Evolutionary conservation across 2,888 invertebrate genomes (phyloP).

Genomic region (Xanthostigma xanthostigma): DNA sequence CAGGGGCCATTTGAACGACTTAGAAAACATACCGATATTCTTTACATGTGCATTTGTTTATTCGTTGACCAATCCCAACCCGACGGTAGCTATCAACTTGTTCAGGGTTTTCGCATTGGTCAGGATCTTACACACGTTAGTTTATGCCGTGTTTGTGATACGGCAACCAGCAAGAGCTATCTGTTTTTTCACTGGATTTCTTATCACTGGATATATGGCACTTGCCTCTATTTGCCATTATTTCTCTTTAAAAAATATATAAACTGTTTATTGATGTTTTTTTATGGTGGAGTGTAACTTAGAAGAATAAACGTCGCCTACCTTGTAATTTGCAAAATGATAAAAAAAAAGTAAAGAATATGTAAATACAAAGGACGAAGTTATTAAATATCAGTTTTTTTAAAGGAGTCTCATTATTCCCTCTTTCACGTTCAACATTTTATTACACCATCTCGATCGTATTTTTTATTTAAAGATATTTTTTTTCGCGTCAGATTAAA

Average conservation of each 20-base stretch:
- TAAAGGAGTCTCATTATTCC: no score
- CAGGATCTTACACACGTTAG: constrained; percentile 44
- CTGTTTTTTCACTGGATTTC: constrained; percentile 16
- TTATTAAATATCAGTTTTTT: no score
- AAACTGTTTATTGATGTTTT: not conserved
- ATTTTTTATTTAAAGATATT: no score
- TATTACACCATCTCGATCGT: no score
- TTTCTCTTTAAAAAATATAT: not conserved
- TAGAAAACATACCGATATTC: constrained; percentile 56
- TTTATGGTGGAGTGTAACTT: no score
- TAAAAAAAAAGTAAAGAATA: no score
- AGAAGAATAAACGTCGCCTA: no score
- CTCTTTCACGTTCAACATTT: no score
- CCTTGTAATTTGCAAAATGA: no score
- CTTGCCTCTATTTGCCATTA: constrained; percentile 8
- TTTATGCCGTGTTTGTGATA: constrained; percentile 43
- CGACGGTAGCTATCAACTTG: constrained; percentile 32
- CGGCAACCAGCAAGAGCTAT: constrained; percentile 34
- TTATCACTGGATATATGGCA: constrained; percentile 18
- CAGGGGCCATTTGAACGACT: constrained; percentile 55
- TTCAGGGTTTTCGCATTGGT: constrained; percentile 40
- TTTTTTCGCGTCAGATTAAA: no score
- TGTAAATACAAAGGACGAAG: no score
- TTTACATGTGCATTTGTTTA: constrained; percentile 43
- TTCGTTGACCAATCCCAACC: constrained; percentile 39